Evolutionary conservation across 2,113 vertebrate genomes (phyloP).

Genomic region (Nothocercus julius): DNA sequence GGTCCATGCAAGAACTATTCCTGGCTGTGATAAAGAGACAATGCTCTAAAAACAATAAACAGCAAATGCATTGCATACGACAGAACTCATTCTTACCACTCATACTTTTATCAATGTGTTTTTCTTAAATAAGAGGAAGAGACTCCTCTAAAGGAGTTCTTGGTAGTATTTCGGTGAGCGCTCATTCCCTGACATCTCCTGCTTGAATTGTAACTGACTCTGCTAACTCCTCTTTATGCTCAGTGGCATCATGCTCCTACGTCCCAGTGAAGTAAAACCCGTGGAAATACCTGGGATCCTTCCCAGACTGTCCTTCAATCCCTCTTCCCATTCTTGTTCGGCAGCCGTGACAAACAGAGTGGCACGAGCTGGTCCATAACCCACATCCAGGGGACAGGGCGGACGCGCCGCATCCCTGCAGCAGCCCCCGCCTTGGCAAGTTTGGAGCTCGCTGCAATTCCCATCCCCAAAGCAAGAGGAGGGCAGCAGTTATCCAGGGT

Average conservation of each 20-base stretch:
- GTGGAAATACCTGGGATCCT: fast-evolving
- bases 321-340: neutral
- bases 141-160: neutral
- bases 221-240: neutral
- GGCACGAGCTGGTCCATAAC: neutral
- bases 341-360: fast-evolving
- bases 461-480: neutral
- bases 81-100: neutral
- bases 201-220: neutral
- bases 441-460: neutral
- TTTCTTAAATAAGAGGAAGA: neutral
- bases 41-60: neutral
- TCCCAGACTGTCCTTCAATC: neutral
- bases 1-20: neutral
- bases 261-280: neutral
- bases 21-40: neutral
- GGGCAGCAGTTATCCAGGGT: neutral
- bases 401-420: too few relatives aligned
- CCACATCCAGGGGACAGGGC: neutral
- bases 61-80: neutral
- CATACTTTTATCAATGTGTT: neutral
- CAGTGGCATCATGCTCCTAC: neutral
- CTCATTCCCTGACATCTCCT: neutral
- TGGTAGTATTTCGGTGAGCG: neutral
- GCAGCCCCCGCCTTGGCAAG: neutral